Conservation (phyloP, 2,888 invertebrate species). For the Harpalus rufipes region DNA sequence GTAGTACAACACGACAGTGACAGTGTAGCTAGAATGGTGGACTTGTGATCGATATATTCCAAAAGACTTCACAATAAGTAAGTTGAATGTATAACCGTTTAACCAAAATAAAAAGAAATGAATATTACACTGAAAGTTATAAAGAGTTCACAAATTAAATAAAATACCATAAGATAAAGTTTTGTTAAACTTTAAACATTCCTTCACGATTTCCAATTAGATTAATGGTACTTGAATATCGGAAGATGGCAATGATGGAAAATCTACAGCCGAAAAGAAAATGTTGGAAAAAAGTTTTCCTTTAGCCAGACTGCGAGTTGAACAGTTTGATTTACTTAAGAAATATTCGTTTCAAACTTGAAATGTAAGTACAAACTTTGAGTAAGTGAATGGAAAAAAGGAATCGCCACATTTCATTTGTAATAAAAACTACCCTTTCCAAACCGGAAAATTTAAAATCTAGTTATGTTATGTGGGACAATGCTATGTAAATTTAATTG, state of each 20-base stretch:
- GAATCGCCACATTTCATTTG: constrained; percentile 17
- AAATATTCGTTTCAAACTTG: constrained; percentile 22
- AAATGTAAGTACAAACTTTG: constrained; percentile 12
- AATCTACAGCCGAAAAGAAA: neutral
- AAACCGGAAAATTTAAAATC: neutral
- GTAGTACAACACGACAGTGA: too few relatives aligned
- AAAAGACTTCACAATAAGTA: neutral
- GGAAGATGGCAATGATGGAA: neutral
- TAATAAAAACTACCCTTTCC: constrained; percentile 9
- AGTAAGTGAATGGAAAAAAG: neutral
- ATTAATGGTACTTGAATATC: neutral
- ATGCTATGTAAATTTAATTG: neutral
- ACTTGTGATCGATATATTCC: neutral
- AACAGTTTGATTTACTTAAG: constrained; percentile 26
- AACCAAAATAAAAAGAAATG: too few relatives aligned
- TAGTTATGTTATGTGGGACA: neutral
- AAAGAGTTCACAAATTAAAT: too few relatives aligned
- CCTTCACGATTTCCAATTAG: neutral
- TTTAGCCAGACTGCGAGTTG: constrained; percentile 15
- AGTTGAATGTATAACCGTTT: too few relatives aligned
- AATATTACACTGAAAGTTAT: too few relatives aligned
- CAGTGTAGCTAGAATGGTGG: neutral
- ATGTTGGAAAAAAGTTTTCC: constrained; percentile 9
- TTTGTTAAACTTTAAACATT: neutral
- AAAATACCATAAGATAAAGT: too few relatives aligned